These are phyloP conservation scores for Apistogramma diplotaenia DNA, from an alignment of 2,113 vertebrate species.

Conservation along the genomic window DNA sequence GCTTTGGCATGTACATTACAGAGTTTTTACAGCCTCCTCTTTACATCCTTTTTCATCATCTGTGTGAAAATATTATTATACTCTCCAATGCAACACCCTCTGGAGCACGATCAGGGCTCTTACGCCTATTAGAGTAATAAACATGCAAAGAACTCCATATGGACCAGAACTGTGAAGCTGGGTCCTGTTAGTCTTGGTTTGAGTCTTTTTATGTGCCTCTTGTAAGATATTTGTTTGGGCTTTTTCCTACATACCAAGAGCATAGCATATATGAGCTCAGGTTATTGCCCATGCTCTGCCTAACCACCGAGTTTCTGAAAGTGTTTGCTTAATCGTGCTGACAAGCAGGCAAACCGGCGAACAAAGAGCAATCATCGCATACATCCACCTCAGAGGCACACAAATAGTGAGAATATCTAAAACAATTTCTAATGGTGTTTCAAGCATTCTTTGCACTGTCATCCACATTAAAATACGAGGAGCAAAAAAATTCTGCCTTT, in stretches of 20 bases:
- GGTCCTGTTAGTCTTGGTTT: not conserved
- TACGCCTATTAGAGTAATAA: conserved; percentile 22
- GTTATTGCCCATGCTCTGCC: not conserved
- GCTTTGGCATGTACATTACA: not conserved
- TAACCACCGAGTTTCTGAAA: not conserved
- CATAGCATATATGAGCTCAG: not conserved
- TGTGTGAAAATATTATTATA: not conserved
- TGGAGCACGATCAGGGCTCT: conserved; percentile 30
- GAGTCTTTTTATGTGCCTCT: conserved; percentile 19
- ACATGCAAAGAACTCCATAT: conserved; percentile 33
- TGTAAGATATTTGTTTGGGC: not conserved
- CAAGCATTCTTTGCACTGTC: not conserved
- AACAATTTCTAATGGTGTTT: not conserved
- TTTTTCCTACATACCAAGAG: not conserved
- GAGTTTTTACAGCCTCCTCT: not conserved
- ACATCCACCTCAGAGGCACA: not conserved
- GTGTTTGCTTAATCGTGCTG: not conserved
- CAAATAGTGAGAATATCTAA: not conserved
- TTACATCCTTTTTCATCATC: not conserved
- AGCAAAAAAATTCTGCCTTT: not conserved
- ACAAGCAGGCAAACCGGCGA: not conserved
- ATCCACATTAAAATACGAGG: not conserved
- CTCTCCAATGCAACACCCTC: conserved; percentile 8
- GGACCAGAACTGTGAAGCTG: not conserved
- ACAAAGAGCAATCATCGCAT: not conserved